Percentiles rank a stretch among this genome's conserved stretches.
Evolutionary conservation across 1,140 invertebrate genomes (phyloP).

Genomic region (Yoshiicerus persimilis): DNA sequence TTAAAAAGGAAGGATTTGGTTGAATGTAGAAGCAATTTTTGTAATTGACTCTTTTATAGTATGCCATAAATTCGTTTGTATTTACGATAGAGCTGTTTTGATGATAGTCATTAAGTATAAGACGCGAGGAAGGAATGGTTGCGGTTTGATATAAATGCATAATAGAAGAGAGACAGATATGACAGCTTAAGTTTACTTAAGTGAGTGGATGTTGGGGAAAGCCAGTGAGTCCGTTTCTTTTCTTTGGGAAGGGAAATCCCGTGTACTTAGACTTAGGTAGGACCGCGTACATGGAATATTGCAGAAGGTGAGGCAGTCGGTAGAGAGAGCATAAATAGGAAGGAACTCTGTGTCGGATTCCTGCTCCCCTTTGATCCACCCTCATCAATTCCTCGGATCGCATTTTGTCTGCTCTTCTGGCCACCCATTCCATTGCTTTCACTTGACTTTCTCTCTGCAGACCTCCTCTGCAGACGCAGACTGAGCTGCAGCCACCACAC

Average conservation of each 20-base stretch:
- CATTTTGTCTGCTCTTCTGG: background rate
- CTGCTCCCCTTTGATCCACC: background rate
- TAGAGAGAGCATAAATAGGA: no score
- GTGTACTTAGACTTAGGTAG: no score
- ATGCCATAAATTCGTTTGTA: no score
- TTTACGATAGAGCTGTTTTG: no score
- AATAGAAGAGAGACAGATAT: background rate
- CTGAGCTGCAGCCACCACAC: background rate
- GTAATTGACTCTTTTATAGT: no score
- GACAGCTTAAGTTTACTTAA: background rate
- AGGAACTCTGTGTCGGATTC: background rate
- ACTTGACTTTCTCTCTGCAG: background rate
- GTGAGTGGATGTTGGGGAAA: background rate
- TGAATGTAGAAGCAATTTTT: no score
- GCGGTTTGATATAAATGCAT: background rate
- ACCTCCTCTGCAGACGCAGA: background rate
- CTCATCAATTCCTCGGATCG: background rate
- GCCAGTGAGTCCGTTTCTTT: background rate
- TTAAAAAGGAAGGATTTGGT: no score
- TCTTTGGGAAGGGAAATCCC: background rate
- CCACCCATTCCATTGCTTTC: background rate
- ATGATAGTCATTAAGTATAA: background rate
- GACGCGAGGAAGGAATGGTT: background rate
- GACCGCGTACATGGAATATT: no score
- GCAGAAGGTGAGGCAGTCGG: no score